Evolutionary conservation across 2,797 vertebrate genomes (phyloP).

Genomic region (Mormyrops attenuatus): DNA sequence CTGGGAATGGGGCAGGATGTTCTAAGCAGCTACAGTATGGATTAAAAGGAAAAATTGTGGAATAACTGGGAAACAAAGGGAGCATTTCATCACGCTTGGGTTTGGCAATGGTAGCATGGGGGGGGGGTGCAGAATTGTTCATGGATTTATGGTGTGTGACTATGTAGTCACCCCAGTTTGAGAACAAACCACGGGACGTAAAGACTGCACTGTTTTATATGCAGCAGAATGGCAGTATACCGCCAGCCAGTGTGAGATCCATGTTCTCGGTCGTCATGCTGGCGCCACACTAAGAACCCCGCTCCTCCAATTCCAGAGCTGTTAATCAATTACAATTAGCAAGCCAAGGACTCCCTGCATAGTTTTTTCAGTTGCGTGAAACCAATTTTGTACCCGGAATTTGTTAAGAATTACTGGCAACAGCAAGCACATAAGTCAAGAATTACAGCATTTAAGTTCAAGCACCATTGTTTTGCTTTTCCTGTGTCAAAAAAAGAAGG

Average conservation of each 20-base stretch:
- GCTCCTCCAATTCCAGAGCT: constrained; percentile 46
- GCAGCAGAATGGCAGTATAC: constrained; percentile 30
- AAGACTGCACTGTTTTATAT: constrained; percentile 6
- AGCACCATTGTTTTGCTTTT: not conserved
- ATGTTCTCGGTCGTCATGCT: constrained; percentile 37
- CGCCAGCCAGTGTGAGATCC: constrained; percentile 45
- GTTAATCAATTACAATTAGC: not conserved
- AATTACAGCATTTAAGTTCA: not conserved
- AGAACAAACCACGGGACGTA: constrained; percentile 23
- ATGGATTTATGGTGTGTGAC: constrained; percentile 22
- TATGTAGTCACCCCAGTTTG: constrained; percentile 29
- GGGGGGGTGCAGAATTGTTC: not conserved
- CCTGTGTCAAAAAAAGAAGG: not conserved
- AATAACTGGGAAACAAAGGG: not conserved
- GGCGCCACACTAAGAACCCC: not conserved
- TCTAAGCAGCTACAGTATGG: not conserved
- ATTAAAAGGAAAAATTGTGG: not conserved
- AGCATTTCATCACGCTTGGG: not conserved
- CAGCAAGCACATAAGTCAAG: not conserved
- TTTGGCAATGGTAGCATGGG: not conserved
- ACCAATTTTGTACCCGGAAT: not conserved
- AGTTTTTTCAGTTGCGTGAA: not conserved
- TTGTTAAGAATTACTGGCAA: not conserved
- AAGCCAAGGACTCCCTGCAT: not conserved
- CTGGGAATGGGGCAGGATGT: not conserved